Evolutionary conservation across 2,113 vertebrate genomes (phyloP).

Genomic region (Egretta garzetta): DNA sequence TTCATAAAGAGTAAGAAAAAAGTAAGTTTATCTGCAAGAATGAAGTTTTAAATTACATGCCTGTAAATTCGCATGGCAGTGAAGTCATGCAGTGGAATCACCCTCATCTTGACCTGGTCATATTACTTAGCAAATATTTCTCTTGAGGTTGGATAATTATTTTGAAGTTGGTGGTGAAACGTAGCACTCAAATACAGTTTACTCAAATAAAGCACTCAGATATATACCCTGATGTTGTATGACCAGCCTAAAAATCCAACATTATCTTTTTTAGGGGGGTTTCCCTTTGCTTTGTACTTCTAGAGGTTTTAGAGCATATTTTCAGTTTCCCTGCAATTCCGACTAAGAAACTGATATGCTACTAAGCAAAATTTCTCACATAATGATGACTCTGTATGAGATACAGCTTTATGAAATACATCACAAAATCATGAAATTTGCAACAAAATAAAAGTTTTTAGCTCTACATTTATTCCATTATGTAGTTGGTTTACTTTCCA

Average conservation of each 20-base stretch:
- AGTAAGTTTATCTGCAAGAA: background rate
- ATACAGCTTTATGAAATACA: background rate
- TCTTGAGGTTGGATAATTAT: background rate
- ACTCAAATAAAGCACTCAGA: background rate
- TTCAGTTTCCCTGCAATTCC: background rate
- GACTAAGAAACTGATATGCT: background rate
- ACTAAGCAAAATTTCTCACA: background rate
- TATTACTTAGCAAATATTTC: slow-evolving; percentile 32
- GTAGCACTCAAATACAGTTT: background rate
- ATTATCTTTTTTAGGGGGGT: background rate
- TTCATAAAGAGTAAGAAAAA: background rate
- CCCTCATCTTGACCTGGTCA: background rate
- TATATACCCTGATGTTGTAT: background rate
- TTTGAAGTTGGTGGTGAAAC: slow-evolving; percentile 32
- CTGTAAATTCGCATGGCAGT: background rate
- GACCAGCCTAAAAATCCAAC: background rate
- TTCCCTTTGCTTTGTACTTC: background rate
- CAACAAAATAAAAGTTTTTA: background rate
- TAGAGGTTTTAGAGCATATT: background rate
- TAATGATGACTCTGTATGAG: background rate
- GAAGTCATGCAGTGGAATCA: slow-evolving; percentile 12
- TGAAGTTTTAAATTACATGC: background rate
- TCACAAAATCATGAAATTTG: background rate
- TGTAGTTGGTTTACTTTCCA: background rate
- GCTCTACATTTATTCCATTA: background rate